Percentiles rank a stretch among this genome's conserved stretches.
Evolutionary conservation across 92 coral and sea anemone genomes (phyloP).

Genomic region (Paragorgia papillata): DNA sequence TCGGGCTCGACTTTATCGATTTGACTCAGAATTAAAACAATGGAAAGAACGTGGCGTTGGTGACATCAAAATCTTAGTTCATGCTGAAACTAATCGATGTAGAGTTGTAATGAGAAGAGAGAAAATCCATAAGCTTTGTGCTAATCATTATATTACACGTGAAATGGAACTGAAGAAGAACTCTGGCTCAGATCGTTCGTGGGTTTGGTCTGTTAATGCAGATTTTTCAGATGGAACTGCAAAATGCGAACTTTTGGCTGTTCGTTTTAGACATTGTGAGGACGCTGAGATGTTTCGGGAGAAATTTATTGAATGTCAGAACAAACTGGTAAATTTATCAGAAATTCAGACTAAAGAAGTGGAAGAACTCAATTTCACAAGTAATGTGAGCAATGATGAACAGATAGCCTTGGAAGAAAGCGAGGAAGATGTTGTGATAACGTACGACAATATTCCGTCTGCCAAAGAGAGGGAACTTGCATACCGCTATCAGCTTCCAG

Average conservation of each 20-base stretch:
- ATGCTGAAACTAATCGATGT: constrained; percentile 59
- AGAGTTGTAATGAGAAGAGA: constrained; percentile 95
- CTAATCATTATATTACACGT: constrained; percentile 78
- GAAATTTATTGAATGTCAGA: constrained; percentile 65
- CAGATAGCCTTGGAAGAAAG: constrained; percentile 6
- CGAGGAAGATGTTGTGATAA: constrained; percentile 49
- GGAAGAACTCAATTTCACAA: not conserved
- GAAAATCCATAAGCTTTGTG: constrained; percentile 86
- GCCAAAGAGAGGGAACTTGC: constrained; percentile 60
- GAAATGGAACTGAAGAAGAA: constrained; percentile 82
- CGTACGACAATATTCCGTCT: constrained; percentile 54
- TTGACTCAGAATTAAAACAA: constrained; percentile 66
- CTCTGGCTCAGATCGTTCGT: constrained; percentile 75
- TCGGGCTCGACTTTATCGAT: constrained; percentile 87
- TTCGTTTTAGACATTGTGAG: constrained; percentile 72
- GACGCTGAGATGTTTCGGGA: constrained; percentile 70
- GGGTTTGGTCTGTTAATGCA: constrained; percentile 89
- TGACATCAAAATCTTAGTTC: constrained; percentile 73
- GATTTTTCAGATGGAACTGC: constrained; percentile 85
- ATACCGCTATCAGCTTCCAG: constrained; percentile 47
- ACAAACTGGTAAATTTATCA: not conserved
- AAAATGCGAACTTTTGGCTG: constrained; percentile 77
- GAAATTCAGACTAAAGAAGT: not conserved
- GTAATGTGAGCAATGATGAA: constrained; percentile 9
- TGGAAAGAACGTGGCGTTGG: constrained; percentile 99